phyloP scores from a whole-genome alignment of 2,113 vertebrate genomes.

The rabbit (Oryctolagus cuniculus) region DNA sequence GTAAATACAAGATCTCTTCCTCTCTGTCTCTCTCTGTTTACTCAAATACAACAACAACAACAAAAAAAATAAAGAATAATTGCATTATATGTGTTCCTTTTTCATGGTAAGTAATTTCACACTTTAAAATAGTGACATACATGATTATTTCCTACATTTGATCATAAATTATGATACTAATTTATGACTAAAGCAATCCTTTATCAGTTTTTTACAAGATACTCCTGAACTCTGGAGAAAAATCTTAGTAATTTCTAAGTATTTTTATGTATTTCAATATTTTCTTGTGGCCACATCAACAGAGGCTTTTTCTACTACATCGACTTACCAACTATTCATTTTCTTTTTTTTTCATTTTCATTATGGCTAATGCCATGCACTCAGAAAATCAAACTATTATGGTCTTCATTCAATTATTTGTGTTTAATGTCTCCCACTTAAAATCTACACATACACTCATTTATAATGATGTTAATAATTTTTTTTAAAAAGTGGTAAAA shows the following conservation, averaged over 20 bases:
- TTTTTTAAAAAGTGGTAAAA: no score
- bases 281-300: background rate
- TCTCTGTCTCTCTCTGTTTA: no score
- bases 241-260: background rate
- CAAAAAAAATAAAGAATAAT: background rate
- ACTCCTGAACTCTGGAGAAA: background rate
- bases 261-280: background rate
- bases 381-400: background rate
- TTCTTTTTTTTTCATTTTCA: background rate
- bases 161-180: background rate
- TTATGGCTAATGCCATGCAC: background rate
- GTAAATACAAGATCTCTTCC: no score
- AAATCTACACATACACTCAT: background rate
- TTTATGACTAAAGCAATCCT: background rate
- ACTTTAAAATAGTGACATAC: background rate
- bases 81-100: background rate
- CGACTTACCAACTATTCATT: background rate
- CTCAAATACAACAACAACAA: no score
- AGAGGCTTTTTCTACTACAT: background rate
- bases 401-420: background rate
- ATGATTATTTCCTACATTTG: background rate
- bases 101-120: background rate
- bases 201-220: background rate
- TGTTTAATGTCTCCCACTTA: background rate
- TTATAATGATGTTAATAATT: background rate